Evolutionary conservation across 2,888 invertebrate species (phyloP).

Genomic region (Dusona sp.): DNA sequence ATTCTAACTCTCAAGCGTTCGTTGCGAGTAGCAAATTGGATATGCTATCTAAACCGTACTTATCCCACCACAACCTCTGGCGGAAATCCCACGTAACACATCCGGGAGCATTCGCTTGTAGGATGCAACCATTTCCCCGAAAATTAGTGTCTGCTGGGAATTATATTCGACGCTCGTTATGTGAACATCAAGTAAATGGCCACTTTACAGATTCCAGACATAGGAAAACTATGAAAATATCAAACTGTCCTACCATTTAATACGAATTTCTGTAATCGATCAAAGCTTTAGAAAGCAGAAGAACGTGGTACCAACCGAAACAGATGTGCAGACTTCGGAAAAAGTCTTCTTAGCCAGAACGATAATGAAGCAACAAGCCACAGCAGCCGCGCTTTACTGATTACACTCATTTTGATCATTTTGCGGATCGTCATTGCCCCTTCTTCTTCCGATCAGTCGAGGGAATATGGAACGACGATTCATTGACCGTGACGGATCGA

Average conservation of each 20-base stretch:
- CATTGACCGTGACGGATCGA: slow-evolving; percentile 70
- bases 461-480: slow-evolving; percentile 51
- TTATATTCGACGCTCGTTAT: not conserved
- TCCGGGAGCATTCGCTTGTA: slow-evolving; percentile 61
- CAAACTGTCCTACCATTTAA: not conserved
- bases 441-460: not conserved
- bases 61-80: not conserved
- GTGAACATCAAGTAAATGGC: slow-evolving; percentile 8
- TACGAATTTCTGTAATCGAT: not conserved
- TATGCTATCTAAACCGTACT: slow-evolving; percentile 17
- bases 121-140: slow-evolving; percentile 47
- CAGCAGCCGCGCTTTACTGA: slow-evolving; percentile 63
- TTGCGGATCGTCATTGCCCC: slow-evolving; percentile 64
- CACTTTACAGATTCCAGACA: not conserved
- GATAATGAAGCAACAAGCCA: slow-evolving; percentile 61
- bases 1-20: slow-evolving; percentile 3
- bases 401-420: slow-evolving; percentile 68
- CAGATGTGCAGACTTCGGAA: not conserved
- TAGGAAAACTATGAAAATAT: not conserved
- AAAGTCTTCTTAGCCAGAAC: slow-evolving; percentile 31
- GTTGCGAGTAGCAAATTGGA: slow-evolving; percentile 28
- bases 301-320: not conserved
- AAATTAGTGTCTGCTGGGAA: slow-evolving; percentile 4
- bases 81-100: slow-evolving; percentile 61
- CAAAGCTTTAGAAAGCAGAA: not conserved